phyloP scores from a whole-genome alignment of 2,888 invertebrate genomes.

The Brachypterus glaber region DNA sequence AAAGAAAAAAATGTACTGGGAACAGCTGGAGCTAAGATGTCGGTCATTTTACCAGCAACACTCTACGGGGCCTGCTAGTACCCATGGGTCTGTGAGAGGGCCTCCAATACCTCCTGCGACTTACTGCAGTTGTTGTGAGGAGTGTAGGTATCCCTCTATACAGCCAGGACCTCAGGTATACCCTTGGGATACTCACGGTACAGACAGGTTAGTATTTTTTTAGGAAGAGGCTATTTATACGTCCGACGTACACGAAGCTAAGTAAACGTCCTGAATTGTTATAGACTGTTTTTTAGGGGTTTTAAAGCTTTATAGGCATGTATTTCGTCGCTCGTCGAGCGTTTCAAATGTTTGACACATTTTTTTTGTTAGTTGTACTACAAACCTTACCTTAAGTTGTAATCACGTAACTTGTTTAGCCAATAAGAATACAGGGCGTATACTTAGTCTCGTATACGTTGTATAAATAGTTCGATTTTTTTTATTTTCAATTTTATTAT shows the following conservation, averaged over 20 bases:
- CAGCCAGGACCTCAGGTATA: conserved; percentile 47
- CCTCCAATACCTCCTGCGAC: conserved; percentile 40
- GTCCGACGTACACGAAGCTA: too few species aligned
- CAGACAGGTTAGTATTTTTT: conserved; percentile 35
- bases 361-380: too few species aligned
- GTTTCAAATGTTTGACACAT: too few species aligned
- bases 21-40: conserved; percentile 76
- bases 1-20: conserved; percentile 92
- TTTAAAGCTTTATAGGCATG: too few species aligned
- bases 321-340: too few species aligned
- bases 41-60: conserved; percentile 64
- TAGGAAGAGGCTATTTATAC: too few species aligned
- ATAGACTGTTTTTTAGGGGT: too few species aligned
- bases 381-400: too few species aligned
- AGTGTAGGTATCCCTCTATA: conserved; percentile 51
- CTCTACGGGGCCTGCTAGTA: conserved; percentile 32
- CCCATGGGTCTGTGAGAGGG: conserved; percentile 38
- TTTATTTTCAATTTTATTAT: background rate
- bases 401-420: too few species aligned
- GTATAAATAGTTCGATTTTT: conserved; percentile 4
- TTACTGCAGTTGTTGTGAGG: conserved; percentile 61
- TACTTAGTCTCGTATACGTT: too few species aligned
- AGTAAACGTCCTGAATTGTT: background rate
- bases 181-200: conserved; percentile 47
- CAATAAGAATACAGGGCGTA: too few species aligned